A percentile compares a stretch with the other conserved stretches of the same genome.
Conservation (phyloP, 1,140 invertebrate species). For the Lasioglossum baleicum region DNA sequence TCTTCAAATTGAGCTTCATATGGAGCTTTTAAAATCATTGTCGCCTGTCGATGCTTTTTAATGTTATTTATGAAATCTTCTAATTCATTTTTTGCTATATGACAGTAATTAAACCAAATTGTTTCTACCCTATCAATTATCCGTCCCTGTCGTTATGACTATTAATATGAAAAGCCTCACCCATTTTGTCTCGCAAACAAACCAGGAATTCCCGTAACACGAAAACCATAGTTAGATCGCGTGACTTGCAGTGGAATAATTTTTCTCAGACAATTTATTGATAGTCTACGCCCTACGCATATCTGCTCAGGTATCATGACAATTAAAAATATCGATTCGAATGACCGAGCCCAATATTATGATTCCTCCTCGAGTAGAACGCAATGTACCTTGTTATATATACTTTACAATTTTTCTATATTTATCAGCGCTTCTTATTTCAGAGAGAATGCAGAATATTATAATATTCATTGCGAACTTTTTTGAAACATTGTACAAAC, state of each 20-base stretch:
- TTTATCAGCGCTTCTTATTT: not conserved
- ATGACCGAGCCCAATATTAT: not conserved
- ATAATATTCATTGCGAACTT: not conserved
- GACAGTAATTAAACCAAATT: not conserved
- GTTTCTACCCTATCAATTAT: not conserved
- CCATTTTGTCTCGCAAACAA: not conserved
- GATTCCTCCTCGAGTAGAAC: not conserved
- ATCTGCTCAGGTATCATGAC: no score
- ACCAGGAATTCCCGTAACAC: not conserved
- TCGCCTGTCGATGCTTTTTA: no score
- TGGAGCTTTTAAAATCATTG: no score
- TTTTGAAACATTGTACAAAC: not conserved
- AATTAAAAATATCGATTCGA: not conserved
- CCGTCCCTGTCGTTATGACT: not conserved
- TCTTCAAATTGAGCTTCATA: no score
- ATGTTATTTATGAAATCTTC: no score
- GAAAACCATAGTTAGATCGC: not conserved
- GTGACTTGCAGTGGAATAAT: not conserved
- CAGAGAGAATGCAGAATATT: not conserved
- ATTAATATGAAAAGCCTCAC: not conserved
- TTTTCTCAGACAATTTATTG: not conserved
- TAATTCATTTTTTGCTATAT: no score
- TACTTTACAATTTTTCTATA: not conserved
- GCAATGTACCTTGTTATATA: not conserved
- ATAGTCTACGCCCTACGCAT: no score